Evolutionary conservation across 2,888 invertebrate species (phyloP).

Genomic region (Agonopterix arenella): DNA sequence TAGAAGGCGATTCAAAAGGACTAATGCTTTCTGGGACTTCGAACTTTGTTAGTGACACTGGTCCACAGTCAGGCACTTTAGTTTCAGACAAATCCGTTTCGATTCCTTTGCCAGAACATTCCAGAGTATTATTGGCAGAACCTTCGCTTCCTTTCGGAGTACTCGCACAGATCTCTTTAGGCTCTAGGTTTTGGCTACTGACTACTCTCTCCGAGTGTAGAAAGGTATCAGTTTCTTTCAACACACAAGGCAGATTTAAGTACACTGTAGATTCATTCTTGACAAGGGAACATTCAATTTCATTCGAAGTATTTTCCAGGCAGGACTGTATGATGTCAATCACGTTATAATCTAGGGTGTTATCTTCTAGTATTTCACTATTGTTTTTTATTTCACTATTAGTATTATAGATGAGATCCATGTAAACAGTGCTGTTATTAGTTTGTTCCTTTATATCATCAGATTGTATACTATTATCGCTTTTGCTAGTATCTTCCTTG

Average conservation of each 20-base stretch:
- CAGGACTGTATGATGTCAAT: constrained; percentile 30
- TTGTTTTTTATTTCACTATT: constrained; percentile 35
- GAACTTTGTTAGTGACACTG: constrained; percentile 34
- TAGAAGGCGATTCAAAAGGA: constrained; percentile 65
- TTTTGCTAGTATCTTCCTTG: background rate
- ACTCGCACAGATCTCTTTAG: constrained; percentile 38
- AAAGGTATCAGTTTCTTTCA: constrained; percentile 44
- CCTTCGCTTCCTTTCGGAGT: constrained; percentile 54
- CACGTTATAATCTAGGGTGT: constrained; percentile 24
- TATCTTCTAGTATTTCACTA: constrained; percentile 34
- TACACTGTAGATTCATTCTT: constrained; percentile 60
- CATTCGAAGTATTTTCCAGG: constrained; percentile 23
- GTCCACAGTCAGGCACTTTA: constrained; percentile 29
- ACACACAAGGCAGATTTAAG: constrained; percentile 57
- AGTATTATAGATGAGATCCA: constrained; percentile 58
- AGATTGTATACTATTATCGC: background rate
- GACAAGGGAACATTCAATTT: constrained; percentile 22
- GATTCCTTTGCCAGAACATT: constrained; percentile 25
- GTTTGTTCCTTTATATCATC: constrained; percentile 16
- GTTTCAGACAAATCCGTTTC: constrained; percentile 32
- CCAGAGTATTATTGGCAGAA: constrained; percentile 36
- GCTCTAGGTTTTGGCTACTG: constrained; percentile 24
- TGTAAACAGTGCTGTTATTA: constrained; percentile 43
- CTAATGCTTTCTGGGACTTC: constrained; percentile 53
- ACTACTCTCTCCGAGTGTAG: constrained; percentile 46